Evolutionary conservation across 1,140 invertebrate genomes (phyloP), one percentile per base, ranked within the genome.

Genomic region (Conopomorpha cramerella): DNA sequence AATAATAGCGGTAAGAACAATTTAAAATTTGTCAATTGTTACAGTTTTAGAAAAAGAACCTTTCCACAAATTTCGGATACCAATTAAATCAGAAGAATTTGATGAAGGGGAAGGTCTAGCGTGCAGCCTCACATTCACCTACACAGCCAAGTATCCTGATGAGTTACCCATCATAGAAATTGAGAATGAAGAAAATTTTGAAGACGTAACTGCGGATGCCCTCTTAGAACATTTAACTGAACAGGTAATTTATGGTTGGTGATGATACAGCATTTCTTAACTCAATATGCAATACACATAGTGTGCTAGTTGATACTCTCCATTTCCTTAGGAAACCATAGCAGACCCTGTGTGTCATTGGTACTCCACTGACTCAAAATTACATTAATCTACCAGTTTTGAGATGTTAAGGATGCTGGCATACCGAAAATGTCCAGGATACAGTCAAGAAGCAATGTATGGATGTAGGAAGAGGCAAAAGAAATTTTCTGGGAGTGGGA

Each of bases 81-180:
- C 84, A 0, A 87, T 92, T 33, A 90, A 90, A 62, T 87, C 90
- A 1, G 88, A 92, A 55, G 84, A 83, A 33, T 88, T 86, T 58
- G 81, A 85, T 45, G 82, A 85, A 19, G 80, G 82, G 13, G 81
- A 82, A 28, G 89, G 89, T 0, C 65, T 90, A 30, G 70, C 81
- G 2, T 90, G 90, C 68, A 76, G 81, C 41, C 72, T 94, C 43
- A 81, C 88, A 47, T 95, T 97, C 58, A 88, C 87, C 13, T 95
- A 94, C 46, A 91, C 91, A 10, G 55, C 83, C 29, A 91, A 86
- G 45, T 98, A 97, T 77, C 95, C 95, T 2, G 94, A 97, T 56
- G 91, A 91, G 55, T 72, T 86, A 6, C 88, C 93, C 3, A 41
- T 86, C 12, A 85, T 97, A 43, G 88, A 92, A 57, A 86, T 97